Conservation (phyloP, 2,797 vertebrate species). For the Eospalax fontanierii region DNA sequence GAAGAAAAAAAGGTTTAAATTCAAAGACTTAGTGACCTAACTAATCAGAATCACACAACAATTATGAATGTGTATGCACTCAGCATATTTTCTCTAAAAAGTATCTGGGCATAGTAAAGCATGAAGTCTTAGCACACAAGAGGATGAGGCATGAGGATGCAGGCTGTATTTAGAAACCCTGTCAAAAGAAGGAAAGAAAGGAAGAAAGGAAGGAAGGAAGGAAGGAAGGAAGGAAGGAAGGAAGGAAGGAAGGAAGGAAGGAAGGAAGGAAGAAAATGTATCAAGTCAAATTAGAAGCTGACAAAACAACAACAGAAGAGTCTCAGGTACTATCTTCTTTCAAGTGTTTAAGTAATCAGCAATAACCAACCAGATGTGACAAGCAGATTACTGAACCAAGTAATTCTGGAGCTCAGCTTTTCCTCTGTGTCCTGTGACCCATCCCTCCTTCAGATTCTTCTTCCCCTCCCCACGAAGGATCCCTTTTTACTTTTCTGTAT, state of each 20-base stretch:
- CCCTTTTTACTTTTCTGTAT: too few species aligned
- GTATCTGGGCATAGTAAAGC: not conserved
- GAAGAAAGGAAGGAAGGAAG: too few species aligned
- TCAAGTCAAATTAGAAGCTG: too few species aligned
- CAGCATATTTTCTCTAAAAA: not conserved
- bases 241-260: too few species aligned
- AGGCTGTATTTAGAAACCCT: too few species aligned
- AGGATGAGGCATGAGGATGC: too few species aligned
- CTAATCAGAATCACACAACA: not conserved
- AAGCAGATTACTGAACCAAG: not conserved
- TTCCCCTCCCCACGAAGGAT: too few species aligned
- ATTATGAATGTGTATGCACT: not conserved
- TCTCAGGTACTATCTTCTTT: not conserved
- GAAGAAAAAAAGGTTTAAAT: not conserved
- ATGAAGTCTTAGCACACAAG: not conserved
- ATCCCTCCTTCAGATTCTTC: too few species aligned
- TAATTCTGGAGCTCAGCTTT: not conserved
- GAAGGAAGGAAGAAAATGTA: too few species aligned
- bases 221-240: too few species aligned
- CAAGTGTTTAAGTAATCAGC: not conserved
- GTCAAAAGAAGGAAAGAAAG: not conserved
- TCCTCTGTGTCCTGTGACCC: too few species aligned
- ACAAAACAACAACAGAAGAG: not conserved
- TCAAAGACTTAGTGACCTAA: not conserved
- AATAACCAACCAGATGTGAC: not conserved